A percentile compares a stretch with the other conserved stretches of the same genome.
These are phyloP conservation scores for Ramazzottius varieornatus DNA, from an alignment of 2,888 invertebrate species.

Conservation along the genomic window DNA sequence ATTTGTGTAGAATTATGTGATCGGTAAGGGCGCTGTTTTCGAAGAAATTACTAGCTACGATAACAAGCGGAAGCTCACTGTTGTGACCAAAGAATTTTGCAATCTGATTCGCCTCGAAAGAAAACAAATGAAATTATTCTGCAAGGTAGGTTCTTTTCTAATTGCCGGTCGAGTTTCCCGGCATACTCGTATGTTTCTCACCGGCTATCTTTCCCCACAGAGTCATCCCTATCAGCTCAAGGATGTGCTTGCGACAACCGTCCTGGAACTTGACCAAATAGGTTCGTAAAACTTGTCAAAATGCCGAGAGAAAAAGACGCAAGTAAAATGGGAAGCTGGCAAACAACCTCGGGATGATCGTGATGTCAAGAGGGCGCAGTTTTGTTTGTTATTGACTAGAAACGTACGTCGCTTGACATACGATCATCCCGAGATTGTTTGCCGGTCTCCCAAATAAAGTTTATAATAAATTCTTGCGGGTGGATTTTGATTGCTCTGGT, in stretches of 20 bases:
- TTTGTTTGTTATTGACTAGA: too few species aligned
- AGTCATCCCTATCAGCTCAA: conserved; percentile 1
- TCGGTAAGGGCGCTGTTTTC: background rate
- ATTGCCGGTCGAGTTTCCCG: background rate
- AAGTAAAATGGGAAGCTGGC: too few species aligned
- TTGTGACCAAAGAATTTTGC: background rate
- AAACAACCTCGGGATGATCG: too few species aligned
- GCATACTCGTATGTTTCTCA: background rate
- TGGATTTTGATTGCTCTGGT: too few species aligned
- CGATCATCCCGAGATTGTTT: too few species aligned
- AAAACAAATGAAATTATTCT: background rate
- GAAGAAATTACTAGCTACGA: background rate
- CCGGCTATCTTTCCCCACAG: too few species aligned
- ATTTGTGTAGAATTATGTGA: background rate
- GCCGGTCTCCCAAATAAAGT: too few species aligned
- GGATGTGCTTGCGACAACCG: background rate
- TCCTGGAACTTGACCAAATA: background rate
- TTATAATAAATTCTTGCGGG: too few species aligned
- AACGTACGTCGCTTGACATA: too few species aligned
- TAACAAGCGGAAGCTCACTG: background rate
- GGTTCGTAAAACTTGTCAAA: too few species aligned
- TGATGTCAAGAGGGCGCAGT: too few species aligned
- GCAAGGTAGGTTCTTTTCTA: background rate
- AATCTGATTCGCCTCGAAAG: background rate
- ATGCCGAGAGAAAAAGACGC: too few species aligned